A percentile compares a stretch with the other conserved stretches of the same genome.
Evolutionary conservation across 1,140 invertebrate genomes (phyloP).

Genomic region (Zaprionus lachaisei): DNA sequence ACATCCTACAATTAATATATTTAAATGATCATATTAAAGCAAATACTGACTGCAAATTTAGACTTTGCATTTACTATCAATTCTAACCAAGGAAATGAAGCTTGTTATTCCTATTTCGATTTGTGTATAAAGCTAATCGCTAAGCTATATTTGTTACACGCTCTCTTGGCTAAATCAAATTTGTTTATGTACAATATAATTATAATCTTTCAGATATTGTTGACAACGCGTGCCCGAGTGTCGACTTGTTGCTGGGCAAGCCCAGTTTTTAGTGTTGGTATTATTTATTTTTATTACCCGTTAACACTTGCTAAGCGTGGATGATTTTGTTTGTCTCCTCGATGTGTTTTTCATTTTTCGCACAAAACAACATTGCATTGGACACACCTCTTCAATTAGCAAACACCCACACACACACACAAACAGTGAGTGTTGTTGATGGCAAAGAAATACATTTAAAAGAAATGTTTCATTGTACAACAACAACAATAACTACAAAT

Average conservation of each 20-base stretch:
- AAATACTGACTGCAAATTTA: too few species aligned
- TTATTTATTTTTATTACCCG: slow-evolving; percentile 6
- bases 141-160: slow-evolving; percentile 34
- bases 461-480: not conserved
- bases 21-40: too few species aligned
- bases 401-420: not conserved
- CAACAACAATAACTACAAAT: not conserved
- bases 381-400: slow-evolving; percentile 66
- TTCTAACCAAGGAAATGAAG: not conserved
- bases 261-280: slow-evolving; percentile 11
- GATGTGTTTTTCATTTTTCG: slow-evolving; percentile 35
- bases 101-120: not conserved
- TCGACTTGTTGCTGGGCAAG: slow-evolving; percentile 23
- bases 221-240: slow-evolving; percentile 12
- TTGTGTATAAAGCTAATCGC: slow-evolving; percentile 5
- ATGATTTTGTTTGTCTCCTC: slow-evolving; percentile 49
- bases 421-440: not conserved
- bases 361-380: slow-evolving; percentile 60
- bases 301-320: slow-evolving; percentile 41
- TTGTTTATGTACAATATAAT: slow-evolving; percentile 19
- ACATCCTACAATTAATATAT: too few species aligned
- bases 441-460: not conserved
- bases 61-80: not conserved
- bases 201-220: slow-evolving; percentile 9
- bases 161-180: not conserved